phyloP scores from a whole-genome alignment of 1,140 invertebrate genomes.

The Bombus fervidus region DNA sequence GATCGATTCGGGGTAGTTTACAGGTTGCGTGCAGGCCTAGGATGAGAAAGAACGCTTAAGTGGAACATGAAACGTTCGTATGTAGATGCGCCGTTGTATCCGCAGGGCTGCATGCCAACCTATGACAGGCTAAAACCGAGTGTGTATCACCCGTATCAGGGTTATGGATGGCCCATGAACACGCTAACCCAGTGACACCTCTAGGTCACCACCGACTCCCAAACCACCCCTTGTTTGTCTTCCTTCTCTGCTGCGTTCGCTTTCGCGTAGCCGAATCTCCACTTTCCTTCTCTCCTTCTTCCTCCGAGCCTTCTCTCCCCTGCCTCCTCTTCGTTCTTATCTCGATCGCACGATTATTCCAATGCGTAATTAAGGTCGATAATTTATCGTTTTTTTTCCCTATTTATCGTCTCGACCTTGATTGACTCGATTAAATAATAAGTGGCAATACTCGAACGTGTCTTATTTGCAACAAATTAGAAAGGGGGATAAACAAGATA shows the following conservation, averaged over 20 bases:
- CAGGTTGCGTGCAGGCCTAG: slow-evolving; percentile 11
- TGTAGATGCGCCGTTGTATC: slow-evolving; percentile 35
- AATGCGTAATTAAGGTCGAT: background rate
- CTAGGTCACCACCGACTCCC: slow-evolving; percentile 73
- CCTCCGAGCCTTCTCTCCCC: no score
- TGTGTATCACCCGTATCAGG: slow-evolving; percentile 70
- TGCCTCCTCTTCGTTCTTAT: rapidly evolving
- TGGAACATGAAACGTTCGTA: slow-evolving; percentile 42
- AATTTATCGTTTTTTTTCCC: background rate
- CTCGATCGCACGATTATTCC: background rate
- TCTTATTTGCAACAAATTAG: background rate
- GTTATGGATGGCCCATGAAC: slow-evolving; percentile 77
- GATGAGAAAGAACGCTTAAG: slow-evolving; percentile 36
- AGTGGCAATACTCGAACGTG: background rate
- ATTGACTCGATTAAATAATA: background rate
- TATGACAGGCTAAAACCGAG: slow-evolving; percentile 65
- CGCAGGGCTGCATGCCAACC: slow-evolving; percentile 38
- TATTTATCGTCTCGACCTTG: background rate
- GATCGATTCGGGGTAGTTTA: background rate
- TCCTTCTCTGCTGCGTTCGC: background rate
- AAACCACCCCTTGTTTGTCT: slow-evolving; percentile 5
- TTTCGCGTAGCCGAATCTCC: background rate
- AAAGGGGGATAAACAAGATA: background rate
- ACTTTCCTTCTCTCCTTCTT: no score
- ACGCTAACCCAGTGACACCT: slow-evolving; percentile 80